Conservation (phyloP, 2,113 vertebrate species). For the Oryzias javanicus region DNA sequence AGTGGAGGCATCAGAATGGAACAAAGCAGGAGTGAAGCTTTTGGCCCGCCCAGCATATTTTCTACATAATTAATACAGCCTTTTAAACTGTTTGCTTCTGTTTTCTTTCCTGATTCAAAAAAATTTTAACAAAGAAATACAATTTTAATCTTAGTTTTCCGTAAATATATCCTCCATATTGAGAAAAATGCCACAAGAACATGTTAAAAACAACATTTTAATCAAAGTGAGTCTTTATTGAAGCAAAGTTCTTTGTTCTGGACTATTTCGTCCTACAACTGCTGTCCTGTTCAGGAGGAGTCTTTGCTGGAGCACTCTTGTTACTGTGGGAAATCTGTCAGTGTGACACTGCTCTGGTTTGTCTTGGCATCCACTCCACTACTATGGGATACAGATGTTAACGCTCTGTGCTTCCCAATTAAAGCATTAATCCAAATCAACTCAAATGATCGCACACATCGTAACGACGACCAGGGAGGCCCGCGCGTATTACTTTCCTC, state of each 20-base stretch:
- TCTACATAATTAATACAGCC: no score
- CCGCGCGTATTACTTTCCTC: conserved; percentile 34
- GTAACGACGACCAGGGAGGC: conserved; percentile 61
- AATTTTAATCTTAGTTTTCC: no score
- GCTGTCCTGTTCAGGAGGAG: conserved; percentile 39
- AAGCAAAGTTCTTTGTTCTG: conserved; percentile 22
- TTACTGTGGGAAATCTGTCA: conserved; percentile 65
- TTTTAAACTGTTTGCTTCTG: no score
- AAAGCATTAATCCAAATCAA: conserved; percentile 84
- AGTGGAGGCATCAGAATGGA: no score
- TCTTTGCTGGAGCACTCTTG: conserved; percentile 51
- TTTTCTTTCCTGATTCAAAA: no score
- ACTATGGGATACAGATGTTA: conserved; percentile 79
- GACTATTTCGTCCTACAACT: conserved; percentile 50
- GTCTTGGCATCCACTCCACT: conserved; percentile 69
- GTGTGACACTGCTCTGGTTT: conserved; percentile 70
- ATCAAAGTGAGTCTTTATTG: conserved; percentile 1
- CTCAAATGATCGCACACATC: conserved; percentile 69
- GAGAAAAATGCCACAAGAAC: no score
- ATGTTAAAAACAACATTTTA: no score
- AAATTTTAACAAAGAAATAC: no score
- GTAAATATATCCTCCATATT: no score
- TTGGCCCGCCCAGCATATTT: no score
- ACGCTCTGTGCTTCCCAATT: conserved; percentile 78
- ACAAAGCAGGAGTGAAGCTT: no score